A percentile compares a stretch with the other conserved stretches of the same genome.
Evolutionary conservation across 2,888 invertebrate genomes (phyloP).

Genomic region (Psylliodes chrysocephalus): DNA sequence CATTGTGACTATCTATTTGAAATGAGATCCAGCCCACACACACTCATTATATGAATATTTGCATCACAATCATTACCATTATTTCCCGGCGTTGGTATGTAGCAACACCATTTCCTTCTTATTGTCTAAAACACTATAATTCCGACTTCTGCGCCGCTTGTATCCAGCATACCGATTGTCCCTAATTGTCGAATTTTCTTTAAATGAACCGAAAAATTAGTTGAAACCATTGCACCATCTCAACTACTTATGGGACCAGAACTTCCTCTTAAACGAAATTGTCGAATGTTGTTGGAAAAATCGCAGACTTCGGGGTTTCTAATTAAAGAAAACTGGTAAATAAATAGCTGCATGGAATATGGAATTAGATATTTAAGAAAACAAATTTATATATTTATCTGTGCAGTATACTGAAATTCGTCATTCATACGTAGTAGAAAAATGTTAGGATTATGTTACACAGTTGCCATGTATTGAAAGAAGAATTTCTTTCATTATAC

Average conservation of each 20-base stretch:
- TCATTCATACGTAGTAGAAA: too few relatives aligned
- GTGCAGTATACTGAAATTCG: too few relatives aligned
- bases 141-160: background rate
- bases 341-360: too few relatives aligned
- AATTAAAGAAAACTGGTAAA: background rate
- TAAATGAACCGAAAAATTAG: constrained; percentile 18
- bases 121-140: background rate
- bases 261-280: background rate
- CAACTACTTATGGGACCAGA: background rate
- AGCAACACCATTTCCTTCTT: constrained; percentile 1
- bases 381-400: too few relatives aligned
- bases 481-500: too few relatives aligned
- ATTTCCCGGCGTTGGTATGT: background rate
- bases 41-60: background rate
- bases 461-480: too few relatives aligned
- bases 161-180: constrained; percentile 8
- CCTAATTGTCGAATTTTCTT: constrained; percentile 9
- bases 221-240: background rate
- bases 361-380: too few relatives aligned
- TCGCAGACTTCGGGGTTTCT: background rate
- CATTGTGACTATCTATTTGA: background rate
- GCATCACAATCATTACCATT: background rate
- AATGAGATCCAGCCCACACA: background rate
- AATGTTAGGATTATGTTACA: too few relatives aligned
- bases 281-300: background rate